Conservation (phyloP, 2,888 invertebrate genomes). For the Xestia rhomboidea region DNA sequence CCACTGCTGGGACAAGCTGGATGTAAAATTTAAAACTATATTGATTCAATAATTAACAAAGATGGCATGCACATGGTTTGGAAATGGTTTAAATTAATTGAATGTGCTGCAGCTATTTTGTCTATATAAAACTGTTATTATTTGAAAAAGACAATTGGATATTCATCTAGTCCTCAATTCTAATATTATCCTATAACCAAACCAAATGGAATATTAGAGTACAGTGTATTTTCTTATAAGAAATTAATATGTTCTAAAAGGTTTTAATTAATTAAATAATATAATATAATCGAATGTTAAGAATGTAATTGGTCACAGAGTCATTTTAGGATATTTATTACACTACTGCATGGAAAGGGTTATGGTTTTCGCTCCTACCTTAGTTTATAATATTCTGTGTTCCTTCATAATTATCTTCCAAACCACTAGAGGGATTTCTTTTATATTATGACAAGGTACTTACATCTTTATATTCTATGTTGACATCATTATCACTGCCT, state of each 20-base stretch:
- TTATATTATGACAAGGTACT: too few species aligned
- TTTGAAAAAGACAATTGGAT: neutral
- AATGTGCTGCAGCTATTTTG: neutral
- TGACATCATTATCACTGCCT: constrained; percentile 75
- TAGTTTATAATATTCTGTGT: too few species aligned
- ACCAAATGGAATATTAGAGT: neutral
- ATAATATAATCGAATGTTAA: neutral
- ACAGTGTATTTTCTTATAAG: neutral
- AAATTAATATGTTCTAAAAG: too few species aligned
- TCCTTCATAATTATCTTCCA: too few species aligned
- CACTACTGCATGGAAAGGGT: too few species aligned
- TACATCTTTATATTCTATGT: constrained; percentile 84
- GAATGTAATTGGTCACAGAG: neutral
- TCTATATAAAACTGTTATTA: neutral
- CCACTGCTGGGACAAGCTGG: neutral
- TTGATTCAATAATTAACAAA: neutral
- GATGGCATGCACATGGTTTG: neutral
- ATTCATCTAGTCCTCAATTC: neutral
- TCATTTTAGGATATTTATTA: too few species aligned
- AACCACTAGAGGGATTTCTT: too few species aligned
- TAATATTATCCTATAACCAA: neutral
- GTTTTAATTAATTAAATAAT: too few species aligned
- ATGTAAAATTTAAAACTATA: neutral
- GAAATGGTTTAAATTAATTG: neutral
- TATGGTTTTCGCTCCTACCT: too few species aligned